phyloP scores from a whole-genome alignment of 2,797 vertebrate genomes.

The Intellagama lesueurii region DNA sequence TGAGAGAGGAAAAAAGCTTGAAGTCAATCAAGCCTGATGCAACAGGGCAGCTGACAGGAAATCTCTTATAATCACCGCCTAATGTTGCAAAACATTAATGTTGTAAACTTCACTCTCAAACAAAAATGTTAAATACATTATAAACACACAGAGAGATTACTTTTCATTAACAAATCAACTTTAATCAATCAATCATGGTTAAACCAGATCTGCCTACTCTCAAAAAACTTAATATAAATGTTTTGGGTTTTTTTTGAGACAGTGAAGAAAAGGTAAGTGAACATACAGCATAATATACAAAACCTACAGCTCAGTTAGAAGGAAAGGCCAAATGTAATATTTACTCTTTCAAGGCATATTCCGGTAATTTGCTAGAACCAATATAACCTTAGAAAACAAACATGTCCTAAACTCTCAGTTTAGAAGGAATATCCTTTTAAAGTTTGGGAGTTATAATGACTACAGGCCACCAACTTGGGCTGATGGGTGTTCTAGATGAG shows the following conservation, averaged over 20 bases:
- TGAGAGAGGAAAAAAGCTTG: neutral
- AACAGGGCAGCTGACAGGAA: neutral
- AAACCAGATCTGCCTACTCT: neutral
- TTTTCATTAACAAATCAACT: neutral
- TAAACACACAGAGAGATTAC: neutral
- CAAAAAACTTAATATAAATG: neutral
- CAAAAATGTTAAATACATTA: neutral
- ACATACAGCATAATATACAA: neutral
- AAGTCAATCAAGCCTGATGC: neutral
- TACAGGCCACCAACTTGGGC: too few species aligned
- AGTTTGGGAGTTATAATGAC: neutral
- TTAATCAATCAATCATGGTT: neutral
- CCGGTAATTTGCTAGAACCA: constrained; percentile 1
- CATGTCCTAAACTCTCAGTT: neutral
- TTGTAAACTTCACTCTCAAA: neutral
- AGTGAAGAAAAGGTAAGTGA: neutral
- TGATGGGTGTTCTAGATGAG: too few species aligned
- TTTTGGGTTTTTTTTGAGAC: neutral
- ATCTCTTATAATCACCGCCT: neutral
- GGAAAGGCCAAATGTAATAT: constrained; percentile 10
- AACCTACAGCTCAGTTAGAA: neutral
- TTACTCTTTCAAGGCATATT: neutral
- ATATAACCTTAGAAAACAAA: neutral
- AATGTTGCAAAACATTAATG: neutral
- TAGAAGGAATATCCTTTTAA: neutral